phyloP scores from a whole-genome alignment of 2,113 vertebrate genomes.

The Brachionichthys hirsutus region DNA sequence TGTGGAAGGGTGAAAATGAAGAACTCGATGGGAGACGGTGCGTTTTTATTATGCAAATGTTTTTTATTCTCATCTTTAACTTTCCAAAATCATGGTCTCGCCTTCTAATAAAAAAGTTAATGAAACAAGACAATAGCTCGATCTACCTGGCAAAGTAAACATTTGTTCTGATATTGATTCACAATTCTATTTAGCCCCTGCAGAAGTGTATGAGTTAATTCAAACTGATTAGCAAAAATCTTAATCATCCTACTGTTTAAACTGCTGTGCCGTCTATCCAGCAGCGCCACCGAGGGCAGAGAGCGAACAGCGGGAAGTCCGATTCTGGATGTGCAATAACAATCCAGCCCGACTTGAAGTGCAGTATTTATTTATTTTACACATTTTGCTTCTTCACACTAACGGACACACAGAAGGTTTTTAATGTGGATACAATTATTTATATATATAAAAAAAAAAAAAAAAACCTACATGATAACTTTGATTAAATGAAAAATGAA shows the following conservation, averaged over 20 bases:
- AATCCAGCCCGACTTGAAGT: constrained; percentile 10
- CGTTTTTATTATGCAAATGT: constrained; percentile 12
- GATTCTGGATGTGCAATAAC: constrained; percentile 14
- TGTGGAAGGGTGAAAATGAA: constrained; percentile 38
- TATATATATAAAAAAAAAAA: no score
- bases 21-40: constrained; percentile 54
- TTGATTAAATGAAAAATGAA: no score
- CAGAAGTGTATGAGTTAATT: constrained; percentile 17
- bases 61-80: constrained; percentile 39
- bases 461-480: no score
- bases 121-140: no score
- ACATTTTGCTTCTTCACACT: no score
- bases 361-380: background rate
- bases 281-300: no score
- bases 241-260: no score
- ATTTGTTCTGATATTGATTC: constrained; percentile 30
- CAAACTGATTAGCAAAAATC: background rate
- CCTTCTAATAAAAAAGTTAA: background rate
- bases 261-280: no score
- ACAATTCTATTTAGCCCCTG: constrained; percentile 11
- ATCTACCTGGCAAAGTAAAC: constrained; percentile 5
- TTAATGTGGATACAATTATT: no score
- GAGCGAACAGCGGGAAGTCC: constrained; percentile 1
- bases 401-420: no score
- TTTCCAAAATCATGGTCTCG: constrained; percentile 36